Base-by-base conservation (phyloP, 2,888 invertebrate species). In the Tipula confusa region DNA sequence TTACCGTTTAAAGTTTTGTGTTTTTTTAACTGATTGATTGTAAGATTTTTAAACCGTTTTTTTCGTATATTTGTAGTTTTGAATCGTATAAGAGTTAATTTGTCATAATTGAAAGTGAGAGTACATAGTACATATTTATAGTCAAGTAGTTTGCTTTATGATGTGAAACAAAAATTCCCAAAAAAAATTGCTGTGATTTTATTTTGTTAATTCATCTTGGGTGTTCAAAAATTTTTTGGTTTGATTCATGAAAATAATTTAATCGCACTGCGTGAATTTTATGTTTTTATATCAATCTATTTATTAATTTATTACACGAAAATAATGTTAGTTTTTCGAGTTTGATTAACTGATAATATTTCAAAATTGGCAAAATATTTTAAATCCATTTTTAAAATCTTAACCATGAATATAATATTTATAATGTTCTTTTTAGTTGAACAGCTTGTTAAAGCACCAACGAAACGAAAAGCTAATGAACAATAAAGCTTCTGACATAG, bases 91-190 rank as follows among this genome's bases (percentile, higher is more conserved):
- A 15, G 9, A 64, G 64, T 64, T 64, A 64, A 64, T 64, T 64
- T 64, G 64, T 64, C 64, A 64, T 64, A 64, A 64, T 64, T 64
- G 64, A 64, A 64, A 64, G 64, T 64, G 64, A 64, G 64, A 64
- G 64, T 64, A 64, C 24, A 64, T 64, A 64, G 24, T 24, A 64
- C 13, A 13, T 13, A 33, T 64, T 9, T 64, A 18, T 24, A 9
- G 6, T 64, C 15, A 36, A 36, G 43, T 43, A 43, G 43, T 43
- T 43, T 64, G 64, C 24, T 64, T 64, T 24, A 24, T 64, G 7
- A 64, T 64, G 64, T 64, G 64, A 64, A 64, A 5, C 43, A 4
- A 7, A 43, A 43, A 18, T 9, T 24, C 3, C 64, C 64, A 24
- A 24, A 24, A 64, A 33, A 15, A 15, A 64, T 64, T 64, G 64